Base-by-base conservation (phyloP, 1,140 invertebrate species). In the Calliopsis andreniformis region DNA sequence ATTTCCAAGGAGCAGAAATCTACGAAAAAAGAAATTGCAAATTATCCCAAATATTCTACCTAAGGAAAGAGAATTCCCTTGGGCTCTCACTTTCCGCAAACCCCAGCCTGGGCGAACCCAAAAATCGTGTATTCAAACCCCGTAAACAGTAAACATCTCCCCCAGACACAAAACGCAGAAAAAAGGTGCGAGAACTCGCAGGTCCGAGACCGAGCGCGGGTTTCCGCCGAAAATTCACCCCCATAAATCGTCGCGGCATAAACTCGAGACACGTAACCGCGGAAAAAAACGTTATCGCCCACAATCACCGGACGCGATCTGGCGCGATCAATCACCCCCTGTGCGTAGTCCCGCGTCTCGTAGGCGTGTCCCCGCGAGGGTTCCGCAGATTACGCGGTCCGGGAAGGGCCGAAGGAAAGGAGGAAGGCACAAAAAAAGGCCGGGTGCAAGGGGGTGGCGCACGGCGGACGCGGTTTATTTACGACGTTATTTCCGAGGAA, bases 401-500 rank as follows among this genome's bases (percentile, higher is more conserved):
- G 64, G 51, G 59, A 68, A 76, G 55, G 63, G 32, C 53, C 39
- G 59, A 51, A 43, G 20, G 47, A 55, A 43, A 49, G 30, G 8
- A 30, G 23, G 30, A 55, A 20, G 30, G 55, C 12, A 32, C 25
- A 51, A 69, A 80, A 70, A 76, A 64, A 25, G 35, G 42, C 14
- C 14, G 30, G 12, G 20, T 7, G 23, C 4, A 32, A 35, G 30
- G 61, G 62, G 53, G 23, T 66, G 51, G 47, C 23, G 20, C 43
- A 30, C 45, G 35, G 42, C 42, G 71, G 80, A 76, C 72, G 47
- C 61, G 56, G 67, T 83, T 83, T 83, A 83, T 83, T 83, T 83
- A 83, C 80, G 82, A 82, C 76, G 78, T 84, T 84, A 83, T 83
- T 84, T 79, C 81, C 81, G 77, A 83, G 76, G 82, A 84, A 84